Evolutionary conservation across 2,888 invertebrate genomes (phyloP).

Genomic region (Caenorhabditis doughertyi): DNA sequence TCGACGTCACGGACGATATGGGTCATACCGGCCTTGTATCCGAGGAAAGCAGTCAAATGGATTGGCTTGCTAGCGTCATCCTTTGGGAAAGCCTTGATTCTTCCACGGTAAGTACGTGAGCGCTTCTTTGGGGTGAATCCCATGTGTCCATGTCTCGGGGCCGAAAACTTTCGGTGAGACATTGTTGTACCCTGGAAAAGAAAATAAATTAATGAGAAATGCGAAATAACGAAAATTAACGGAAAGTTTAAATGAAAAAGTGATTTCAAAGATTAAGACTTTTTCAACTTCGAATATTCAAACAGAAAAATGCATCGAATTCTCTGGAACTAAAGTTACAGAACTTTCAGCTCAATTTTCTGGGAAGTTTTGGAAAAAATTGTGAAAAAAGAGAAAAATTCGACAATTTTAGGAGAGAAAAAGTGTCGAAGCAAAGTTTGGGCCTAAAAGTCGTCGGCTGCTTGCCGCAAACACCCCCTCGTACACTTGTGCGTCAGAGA

Average conservation of each 20-base stretch:
- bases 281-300: too few species aligned
- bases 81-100: slow-evolving; percentile 99
- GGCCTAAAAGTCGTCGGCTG: slow-evolving; percentile 20
- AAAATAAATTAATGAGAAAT: background rate
- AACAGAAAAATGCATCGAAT: background rate
- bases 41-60: slow-evolving; percentile 94
- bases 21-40: slow-evolving; percentile 99
- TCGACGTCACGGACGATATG: slow-evolving; percentile 94
- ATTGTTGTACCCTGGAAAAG: slow-evolving; percentile 73
- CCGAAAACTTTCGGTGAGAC: slow-evolving; percentile 99
- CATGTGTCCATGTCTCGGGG: slow-evolving; percentile 99
- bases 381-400: slow-evolving; percentile 16
- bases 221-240: background rate
- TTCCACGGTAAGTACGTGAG: slow-evolving; percentile 95
- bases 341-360: too few species aligned
- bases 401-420: slow-evolving; percentile 7
- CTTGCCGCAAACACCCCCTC: slow-evolving; percentile 33
- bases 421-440: too few species aligned
- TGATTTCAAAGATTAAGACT: too few species aligned
- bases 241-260: background rate
- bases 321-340: too few species aligned
- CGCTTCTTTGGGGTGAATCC: slow-evolving; percentile 99
- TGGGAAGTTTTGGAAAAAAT: slow-evolving; percentile 3
- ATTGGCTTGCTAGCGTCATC: slow-evolving; percentile 95
- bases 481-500: slow-evolving; percentile 55